Conservation (phyloP, 2,113 vertebrate genomes). For the Tylochromis polylepis region DNA sequence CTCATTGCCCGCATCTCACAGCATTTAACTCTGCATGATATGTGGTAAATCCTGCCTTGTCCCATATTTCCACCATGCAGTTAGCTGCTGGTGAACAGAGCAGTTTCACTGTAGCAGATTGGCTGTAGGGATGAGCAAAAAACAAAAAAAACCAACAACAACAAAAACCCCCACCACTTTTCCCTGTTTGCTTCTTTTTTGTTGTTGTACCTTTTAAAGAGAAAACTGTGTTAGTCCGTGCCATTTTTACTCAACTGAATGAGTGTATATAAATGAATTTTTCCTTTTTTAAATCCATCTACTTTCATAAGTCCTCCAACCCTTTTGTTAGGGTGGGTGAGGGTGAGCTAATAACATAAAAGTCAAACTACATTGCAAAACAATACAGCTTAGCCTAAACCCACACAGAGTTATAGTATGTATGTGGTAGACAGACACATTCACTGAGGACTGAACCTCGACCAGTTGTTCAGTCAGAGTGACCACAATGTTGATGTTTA, state of each 20-base stretch:
- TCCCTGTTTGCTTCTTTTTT: not conserved
- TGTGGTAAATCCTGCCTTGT: slow-evolving; percentile 8
- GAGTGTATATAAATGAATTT: not conserved
- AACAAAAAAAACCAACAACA: not conserved
- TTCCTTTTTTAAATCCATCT: not conserved
- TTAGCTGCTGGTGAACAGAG: slow-evolving; percentile 5
- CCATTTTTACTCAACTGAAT: not conserved
- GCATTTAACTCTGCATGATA: not conserved
- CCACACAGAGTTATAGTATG: not conserved
- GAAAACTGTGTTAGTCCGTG: not conserved
- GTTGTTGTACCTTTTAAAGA: not conserved
- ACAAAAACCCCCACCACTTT: fast-evolving
- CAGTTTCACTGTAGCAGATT: not conserved
- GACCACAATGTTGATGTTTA: slow-evolving; percentile 21
- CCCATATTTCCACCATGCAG: slow-evolving; percentile 10
- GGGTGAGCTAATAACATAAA: not conserved
- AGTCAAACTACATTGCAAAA: not conserved
- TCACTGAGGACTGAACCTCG: not conserved
- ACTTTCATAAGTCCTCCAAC: not conserved
- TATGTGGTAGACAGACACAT: not conserved
- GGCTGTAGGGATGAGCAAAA: not conserved
- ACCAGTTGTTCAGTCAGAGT: slow-evolving; percentile 3
- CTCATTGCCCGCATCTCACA: not conserved
- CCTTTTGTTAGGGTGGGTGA: not conserved
- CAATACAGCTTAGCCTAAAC: not conserved